Base-by-base conservation (phyloP, 2,797 vertebrate species). In the Spinibarbus caldwelli region DNA sequence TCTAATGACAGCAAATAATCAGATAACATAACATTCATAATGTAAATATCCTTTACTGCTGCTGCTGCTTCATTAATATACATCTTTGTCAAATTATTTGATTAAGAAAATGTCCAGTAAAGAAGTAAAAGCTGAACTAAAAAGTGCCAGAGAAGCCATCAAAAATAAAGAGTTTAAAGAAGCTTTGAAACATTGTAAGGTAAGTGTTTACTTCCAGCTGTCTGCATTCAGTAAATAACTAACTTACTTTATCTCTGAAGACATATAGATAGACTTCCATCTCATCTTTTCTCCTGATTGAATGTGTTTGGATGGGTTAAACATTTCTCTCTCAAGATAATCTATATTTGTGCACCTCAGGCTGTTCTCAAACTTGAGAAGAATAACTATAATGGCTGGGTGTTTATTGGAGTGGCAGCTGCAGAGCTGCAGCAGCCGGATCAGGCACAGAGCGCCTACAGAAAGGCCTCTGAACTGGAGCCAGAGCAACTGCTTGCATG, bases 381-480 rank as follows among this genome's bases (percentile, higher is more conserved):
- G 90, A 97, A 94, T 91, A 99, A 99, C 89, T 99, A 99, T 86
- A 99, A 98, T 96, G 98, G 98, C 17, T 99, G 97, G 98, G 98
- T 99, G n/a, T 99, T 99, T 90, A 98, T 99, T 89, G 98, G 98
- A 29, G 87, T 99, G 91, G 96, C 98, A 82, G 98, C 98, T 80
- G 94, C 96, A 23, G 98, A 99, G 86, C 91, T 99, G 4, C 97
- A 98, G 21, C 98, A 99, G 83, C 96, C 96, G 0, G 97, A 99
- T 41, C 97, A 99, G 93, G 96, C 98, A 6, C 96, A 96, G 90
- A 95, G 96, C 6, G 97, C 98, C 0, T 99, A 99, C 87, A 97
- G 92, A 88, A 99, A 98, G 89, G 98, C 98, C 3, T 87, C 95
- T 82, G 97, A 99, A 86, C 93, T 99, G 86, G 97, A 99, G 87